Evolutionary conservation across 2,113 vertebrate genomes (phyloP).

Genomic region (Callipepla californica): DNA sequence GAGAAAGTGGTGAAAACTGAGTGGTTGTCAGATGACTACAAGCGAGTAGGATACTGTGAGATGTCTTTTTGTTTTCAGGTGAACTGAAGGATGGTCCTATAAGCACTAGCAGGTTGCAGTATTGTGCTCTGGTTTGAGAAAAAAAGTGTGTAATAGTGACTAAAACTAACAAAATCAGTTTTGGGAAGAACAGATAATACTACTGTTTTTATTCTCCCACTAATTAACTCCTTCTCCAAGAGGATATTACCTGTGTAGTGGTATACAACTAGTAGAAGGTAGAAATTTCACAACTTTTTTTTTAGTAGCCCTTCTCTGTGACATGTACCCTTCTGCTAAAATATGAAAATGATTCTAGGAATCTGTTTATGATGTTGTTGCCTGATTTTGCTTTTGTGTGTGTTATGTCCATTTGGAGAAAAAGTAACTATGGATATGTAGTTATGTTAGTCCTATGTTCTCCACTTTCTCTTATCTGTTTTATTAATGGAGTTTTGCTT

Average conservation of each 20-base stretch:
- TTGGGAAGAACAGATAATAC: background rate
- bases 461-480: background rate
- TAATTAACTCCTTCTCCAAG: background rate
- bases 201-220: background rate
- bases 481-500: background rate
- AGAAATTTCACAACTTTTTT: background rate
- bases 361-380: background rate
- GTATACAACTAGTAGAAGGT: rapidly evolving
- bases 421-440: background rate
- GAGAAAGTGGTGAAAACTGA: background rate
- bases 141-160: rapidly evolving
- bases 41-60: rapidly evolving
- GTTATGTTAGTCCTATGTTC: background rate
- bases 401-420: background rate
- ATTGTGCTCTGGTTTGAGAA: background rate
- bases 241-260: background rate
- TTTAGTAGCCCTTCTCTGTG: background rate
- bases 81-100: background rate
- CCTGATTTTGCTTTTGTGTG: background rate
- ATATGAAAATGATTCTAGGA: background rate
- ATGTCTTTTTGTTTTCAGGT: background rate
- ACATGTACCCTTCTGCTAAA: background rate
- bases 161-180: background rate
- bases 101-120: background rate
- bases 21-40: background rate